Conservation (phyloP, 1,140 invertebrate genomes). For the Pissodes strobi region DNA sequence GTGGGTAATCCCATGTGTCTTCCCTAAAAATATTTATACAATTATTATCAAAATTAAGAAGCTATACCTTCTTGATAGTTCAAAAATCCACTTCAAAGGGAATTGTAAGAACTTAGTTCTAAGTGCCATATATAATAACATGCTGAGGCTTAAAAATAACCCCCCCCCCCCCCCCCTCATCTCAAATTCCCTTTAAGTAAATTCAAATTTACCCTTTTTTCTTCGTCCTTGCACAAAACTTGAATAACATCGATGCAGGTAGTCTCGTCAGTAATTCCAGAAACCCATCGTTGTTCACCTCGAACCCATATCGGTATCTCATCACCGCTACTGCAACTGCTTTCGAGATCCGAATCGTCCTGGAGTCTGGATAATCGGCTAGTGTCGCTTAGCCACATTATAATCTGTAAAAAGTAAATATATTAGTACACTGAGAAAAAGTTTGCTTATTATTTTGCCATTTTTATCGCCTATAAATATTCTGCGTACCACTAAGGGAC, state of each 20-base stretch:
- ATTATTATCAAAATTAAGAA: not conserved
- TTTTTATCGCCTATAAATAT: too few species aligned
- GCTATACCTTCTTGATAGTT: not conserved
- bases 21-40: too few species aligned
- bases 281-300: slow-evolving; percentile 77
- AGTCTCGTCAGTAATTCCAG: slow-evolving; percentile 73
- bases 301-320: slow-evolving; percentile 79
- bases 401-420: slow-evolving; percentile 5
- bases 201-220: slow-evolving; percentile 52
- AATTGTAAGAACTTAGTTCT: too few species aligned
- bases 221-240: slow-evolving; percentile 63
- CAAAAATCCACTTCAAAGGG: too few species aligned
- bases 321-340: slow-evolving; percentile 56
- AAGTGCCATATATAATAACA: too few species aligned
- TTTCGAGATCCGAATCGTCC: slow-evolving; percentile 47
- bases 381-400: slow-evolving; percentile 48
- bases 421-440: too few species aligned
- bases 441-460: too few species aligned
- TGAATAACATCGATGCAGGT: slow-evolving; percentile 78
- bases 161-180: too few species aligned
- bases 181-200: too few species aligned
- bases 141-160: too few species aligned
- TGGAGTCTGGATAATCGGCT: slow-evolving; percentile 25
- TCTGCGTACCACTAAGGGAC: too few species aligned
- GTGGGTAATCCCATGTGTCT: slow-evolving; percentile 49